Base-by-base conservation (phyloP, 2,888 invertebrate genomes). In the Lasioglossum malachurum region DNA sequence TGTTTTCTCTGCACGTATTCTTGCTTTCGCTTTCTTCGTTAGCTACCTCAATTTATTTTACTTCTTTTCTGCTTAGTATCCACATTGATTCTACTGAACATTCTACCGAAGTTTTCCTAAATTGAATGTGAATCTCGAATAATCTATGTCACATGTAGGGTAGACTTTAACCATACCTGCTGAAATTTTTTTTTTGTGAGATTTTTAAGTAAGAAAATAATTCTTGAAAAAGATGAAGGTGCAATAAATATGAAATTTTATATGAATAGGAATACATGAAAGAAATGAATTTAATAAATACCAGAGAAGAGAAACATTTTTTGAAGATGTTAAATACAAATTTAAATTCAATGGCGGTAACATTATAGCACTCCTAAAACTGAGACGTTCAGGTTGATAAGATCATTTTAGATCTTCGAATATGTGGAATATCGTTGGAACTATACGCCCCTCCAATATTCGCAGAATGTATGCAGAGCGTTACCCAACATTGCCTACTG, bases 401-500 rank as follows among this genome's bases (percentile, higher is more conserved):
- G 19, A 67, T 10, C 19, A 67, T 67, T 67, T 35, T 23, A 38
- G 27, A 57, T 35, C n/a, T 38, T 57, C 38, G n/a, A 75, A 46
- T 23, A 19, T 14, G 64, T 27, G 64, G 23, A 44, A 60, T 19
- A 64, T 44, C 44, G 46, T 23, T 44, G 2, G 16, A 44, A 35
- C 46, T 27, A 7, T 8, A n/a, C 44, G 57, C 71, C 19, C 35
- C n/a, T 57, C 12, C 16, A 46, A 73, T 67, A 84, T 64, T 67
- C 49, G 41, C 27, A 35, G 44, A n/a, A 69, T 83, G 46, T 27
- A 19, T 38, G 7, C 75, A 57, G 49, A 38, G 71, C 44, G 35
- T 71, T 64, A 27, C 31, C 67, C 76, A 19, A 64, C 27, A 41
- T 46, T 57, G 72, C 31, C 72, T 71, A 67, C 72, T 76, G 81